These are phyloP conservation scores for Fragum whitleyi DNA, from an alignment of 2,888 invertebrate genomes.

Conservation along the genomic window DNA sequence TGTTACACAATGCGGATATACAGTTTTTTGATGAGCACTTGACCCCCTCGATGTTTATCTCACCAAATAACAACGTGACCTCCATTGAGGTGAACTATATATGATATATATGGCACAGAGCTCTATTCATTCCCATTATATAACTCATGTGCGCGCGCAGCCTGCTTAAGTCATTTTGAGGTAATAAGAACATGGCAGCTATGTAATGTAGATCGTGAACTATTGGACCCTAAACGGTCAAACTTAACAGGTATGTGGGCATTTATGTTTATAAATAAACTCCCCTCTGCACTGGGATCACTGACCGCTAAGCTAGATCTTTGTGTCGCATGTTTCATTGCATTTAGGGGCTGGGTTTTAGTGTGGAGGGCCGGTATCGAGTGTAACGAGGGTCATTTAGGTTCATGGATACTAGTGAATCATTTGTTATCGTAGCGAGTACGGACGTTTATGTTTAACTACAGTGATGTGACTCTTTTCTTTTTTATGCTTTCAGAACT, in stretches of 20 bases:
- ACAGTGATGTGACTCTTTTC: conserved; percentile 1
- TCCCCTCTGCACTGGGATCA: not conserved
- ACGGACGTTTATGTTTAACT: not conserved
- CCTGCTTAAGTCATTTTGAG: conserved; percentile 50
- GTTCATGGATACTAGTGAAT: conserved; percentile 23
- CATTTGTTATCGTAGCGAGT: conserved; percentile 1
- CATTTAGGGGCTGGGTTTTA: conserved; percentile 14
- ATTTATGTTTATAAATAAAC: not conserved
- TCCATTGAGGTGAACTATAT: conserved; percentile 21
- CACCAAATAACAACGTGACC: conserved; percentile 1
- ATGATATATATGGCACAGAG: conserved; percentile 18
- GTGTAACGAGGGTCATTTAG: conserved; percentile 24
- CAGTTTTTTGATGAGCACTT: not conserved
- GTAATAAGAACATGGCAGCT: conserved; percentile 56
- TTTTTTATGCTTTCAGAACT: conserved; percentile 19
- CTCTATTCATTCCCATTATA: conserved; percentile 51
- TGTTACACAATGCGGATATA: not conserved
- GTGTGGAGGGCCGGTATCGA: not conserved
- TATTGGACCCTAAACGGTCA: conserved; percentile 13
- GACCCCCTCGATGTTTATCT: conserved; percentile 12
- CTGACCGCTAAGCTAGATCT: conserved; percentile 6
- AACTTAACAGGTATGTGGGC: conserved; percentile 34
- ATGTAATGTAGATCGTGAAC: conserved; percentile 25
- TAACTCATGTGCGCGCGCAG: conserved; percentile 63
- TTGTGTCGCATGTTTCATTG: conserved; percentile 6